Base-by-base conservation (phyloP, 2,888 invertebrate genomes). In the Philaethria dido region DNA sequence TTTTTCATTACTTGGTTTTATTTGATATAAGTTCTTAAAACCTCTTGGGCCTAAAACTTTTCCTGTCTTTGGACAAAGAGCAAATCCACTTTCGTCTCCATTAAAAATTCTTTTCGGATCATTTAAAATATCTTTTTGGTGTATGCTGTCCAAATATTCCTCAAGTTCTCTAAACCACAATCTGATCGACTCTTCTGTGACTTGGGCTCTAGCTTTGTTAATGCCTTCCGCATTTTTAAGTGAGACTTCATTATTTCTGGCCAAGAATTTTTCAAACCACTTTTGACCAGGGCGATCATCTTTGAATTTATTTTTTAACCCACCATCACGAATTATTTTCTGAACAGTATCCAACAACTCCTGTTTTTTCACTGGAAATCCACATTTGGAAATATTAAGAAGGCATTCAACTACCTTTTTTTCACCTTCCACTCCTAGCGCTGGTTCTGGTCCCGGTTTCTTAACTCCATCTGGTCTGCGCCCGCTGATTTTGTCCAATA, bases 21-120 rank as follows among this genome's bases (percentile, higher is more conserved):
- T n/a, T n/a, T n/a, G 18, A 66, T 78, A 74, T 8, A 75, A 29
- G 69, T 79, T 75, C 64, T 71, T 75, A 16, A 39, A 75, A 6
- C 79, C 78, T 69, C 72, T 80, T 54, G 77, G 75, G 14, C 71
- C 77, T 66, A 80, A 71, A 64, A 80, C 76, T 69, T 77, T 75
- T 50, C 76, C 77, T 20, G 72, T 72, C 52, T 77, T 76, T 48
- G 77, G 77, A 54, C 75, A 77, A 29, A 77, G 62, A 36, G 64
- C 42, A 69, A 81, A 78, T 42, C 75, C 72, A 45, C 70, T 72
- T 69, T 76, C 79, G 61, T 78, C 78, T 5, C 73, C 75, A 54
- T 79, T 76, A 11, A 80, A 77, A 29, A 80, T 75, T 61, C 78
- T 71, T 62, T 61, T 61, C 3, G 77, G 75, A 48, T 75, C 70